Evolutionary conservation across 1,140 invertebrate genomes (phyloP), one percentile per base, ranked within the genome.

Genomic region (Drosophila trapezifrons): DNA sequence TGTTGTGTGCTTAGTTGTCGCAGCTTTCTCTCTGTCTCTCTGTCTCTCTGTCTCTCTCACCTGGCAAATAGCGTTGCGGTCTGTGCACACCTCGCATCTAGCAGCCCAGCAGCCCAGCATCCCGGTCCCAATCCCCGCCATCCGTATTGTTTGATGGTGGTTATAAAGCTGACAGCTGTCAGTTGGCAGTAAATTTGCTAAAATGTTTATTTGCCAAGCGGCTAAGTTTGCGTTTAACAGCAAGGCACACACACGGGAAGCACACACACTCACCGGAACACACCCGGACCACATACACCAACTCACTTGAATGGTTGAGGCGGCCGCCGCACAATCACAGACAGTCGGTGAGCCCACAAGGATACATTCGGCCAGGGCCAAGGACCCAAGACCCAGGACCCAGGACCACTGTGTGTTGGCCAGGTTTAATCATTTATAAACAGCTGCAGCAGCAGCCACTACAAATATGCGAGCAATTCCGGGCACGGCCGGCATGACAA

Each of bases 141-240:
- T 42, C 57, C 45, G 29, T 45, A 80, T 87, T 89, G 84, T 90
- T 89, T 89, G 84, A 89, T 89, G 89, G 83, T 90, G 87, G 82
- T 83, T 86, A 83, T 90, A 80, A 83, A 91, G 90, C 80, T 90
- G 87, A 90, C 87, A 90, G 87, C 87, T 90, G 87, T 87, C 87
- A 90, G 87, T 90, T 87, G 80, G 80, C 66, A 82, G 87, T 84
- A 90, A 90, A 90, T 90, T 90, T 90, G 80, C 82, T 89, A 84
- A 89, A 89, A 90, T 89, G 84, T 89, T 89, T 89, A 89, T 89
- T 89, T 89, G 84, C 84, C 73, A 84, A 87, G 85, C 84, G 84
- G 77, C 75, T 84, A 86, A 80, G 83, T 89, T 89, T 89, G 80
- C 69, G 84, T 89, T 89, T 78, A 75, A 76, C 83, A 86, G 75